phyloP scores from a whole-genome alignment of 2,113 vertebrate species.

The Drymodes brunneopygia region DNA sequence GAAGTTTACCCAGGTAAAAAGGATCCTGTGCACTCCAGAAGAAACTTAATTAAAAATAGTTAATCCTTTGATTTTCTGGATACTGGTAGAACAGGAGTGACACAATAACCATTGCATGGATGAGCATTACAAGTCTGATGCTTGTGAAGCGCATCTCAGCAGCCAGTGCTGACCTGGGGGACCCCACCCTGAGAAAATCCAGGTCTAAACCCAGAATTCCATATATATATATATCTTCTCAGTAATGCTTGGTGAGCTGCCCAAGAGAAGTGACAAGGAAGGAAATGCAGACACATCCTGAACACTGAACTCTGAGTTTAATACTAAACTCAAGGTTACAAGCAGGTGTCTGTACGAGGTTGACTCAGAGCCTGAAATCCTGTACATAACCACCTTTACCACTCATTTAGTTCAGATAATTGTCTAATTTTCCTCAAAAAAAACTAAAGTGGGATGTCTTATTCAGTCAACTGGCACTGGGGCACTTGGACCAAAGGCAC shows the following conservation, averaged over 20 bases:
- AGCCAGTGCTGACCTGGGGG: background rate
- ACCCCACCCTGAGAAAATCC: background rate
- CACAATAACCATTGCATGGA: background rate
- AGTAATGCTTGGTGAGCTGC: background rate
- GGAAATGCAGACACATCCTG: background rate
- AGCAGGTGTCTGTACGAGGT: background rate
- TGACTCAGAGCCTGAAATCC: background rate
- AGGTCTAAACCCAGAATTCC: background rate
- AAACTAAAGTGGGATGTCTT: background rate
- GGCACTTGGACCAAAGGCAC: background rate
- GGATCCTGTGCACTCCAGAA: background rate
- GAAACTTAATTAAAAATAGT: background rate
- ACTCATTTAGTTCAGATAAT: background rate
- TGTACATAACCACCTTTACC: background rate
- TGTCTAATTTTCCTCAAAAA: background rate
- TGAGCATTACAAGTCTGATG: background rate
- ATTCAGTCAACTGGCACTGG: background rate
- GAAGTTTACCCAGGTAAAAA: background rate
- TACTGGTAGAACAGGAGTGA: background rate
- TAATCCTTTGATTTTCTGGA: background rate
- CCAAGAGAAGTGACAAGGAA: background rate
- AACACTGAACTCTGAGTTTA: background rate
- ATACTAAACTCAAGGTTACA: background rate
- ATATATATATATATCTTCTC: background rate
- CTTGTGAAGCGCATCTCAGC: background rate